A percentile compares a stretch with the other conserved stretches of the same genome.
Evolutionary conservation across 2,113 vertebrate species (phyloP).

Genomic region (Noctilio leporinus): DNA sequence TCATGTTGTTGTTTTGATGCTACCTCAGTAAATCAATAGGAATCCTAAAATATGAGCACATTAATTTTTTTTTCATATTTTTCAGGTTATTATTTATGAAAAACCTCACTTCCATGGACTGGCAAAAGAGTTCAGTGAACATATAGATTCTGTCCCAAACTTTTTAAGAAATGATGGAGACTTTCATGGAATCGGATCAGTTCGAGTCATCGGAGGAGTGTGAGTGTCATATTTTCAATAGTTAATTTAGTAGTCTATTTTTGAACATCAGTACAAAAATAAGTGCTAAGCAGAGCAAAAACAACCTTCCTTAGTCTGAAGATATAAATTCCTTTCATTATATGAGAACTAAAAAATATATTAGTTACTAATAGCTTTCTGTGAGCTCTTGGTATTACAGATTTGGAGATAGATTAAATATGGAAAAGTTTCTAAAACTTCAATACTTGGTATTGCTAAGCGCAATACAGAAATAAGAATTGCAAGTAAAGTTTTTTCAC

Average conservation of each 20-base stretch:
- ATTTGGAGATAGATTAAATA: background rate
- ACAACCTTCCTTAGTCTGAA: background rate
- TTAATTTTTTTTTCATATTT: constrained; percentile 56
- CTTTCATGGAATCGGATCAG: constrained; percentile 78
- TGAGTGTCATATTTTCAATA: constrained; percentile 75
- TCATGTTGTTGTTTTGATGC: background rate
- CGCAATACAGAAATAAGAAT: background rate
- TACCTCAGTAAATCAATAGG: background rate
- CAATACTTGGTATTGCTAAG: background rate
- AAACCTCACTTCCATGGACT: constrained; percentile 80
- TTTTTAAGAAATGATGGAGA: constrained; percentile 67
- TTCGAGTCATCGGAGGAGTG: constrained; percentile 86
- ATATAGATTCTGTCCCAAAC: constrained; percentile 74
- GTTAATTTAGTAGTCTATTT: background rate
- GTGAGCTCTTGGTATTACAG: background rate
- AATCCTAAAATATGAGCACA: background rate
- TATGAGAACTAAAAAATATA: background rate
- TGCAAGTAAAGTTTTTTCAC: background rate
- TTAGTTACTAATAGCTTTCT: background rate
- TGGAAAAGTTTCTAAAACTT: background rate
- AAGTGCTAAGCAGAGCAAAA: background rate
- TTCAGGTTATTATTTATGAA: constrained; percentile 86
- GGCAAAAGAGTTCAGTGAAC: constrained; percentile 81
- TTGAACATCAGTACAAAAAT: background rate
- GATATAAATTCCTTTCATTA: background rate